These are phyloP conservation scores for Molanna angustata DNA, from an alignment of 2,888 invertebrate species.

Conservation along the genomic window DNA sequence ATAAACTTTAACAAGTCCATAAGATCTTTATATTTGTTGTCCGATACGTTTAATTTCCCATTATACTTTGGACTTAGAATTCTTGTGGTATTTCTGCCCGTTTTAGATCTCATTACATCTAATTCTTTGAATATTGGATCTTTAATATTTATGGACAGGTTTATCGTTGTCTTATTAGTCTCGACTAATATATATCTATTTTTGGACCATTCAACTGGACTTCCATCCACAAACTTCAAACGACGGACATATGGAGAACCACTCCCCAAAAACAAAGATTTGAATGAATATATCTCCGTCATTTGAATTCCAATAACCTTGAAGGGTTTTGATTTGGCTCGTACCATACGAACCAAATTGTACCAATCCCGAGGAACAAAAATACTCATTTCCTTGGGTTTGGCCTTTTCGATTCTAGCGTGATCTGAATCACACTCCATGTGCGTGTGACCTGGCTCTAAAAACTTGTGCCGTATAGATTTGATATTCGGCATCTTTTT, in stretches of 20 bases:
- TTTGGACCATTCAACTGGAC: neutral
- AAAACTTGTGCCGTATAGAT: conserved; percentile 4
- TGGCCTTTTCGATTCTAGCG: conserved; percentile 7
- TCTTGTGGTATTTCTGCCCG: neutral
- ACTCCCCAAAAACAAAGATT: neutral
- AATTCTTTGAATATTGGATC: neutral
- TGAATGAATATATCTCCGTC: conserved; percentile 2
- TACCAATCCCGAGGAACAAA: conserved; percentile 9
- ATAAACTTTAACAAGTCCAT: neutral
- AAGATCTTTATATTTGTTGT: conserved; percentile 4
- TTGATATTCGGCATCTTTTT: neutral
- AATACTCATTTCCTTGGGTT: conserved; percentile 8
- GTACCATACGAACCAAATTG: conserved; percentile 5
- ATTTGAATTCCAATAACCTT: conserved; percentile 1
- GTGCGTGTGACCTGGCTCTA: conserved; percentile 6
- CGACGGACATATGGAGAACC: conserved; percentile 1
- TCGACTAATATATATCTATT: neutral
- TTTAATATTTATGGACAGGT: neutral
- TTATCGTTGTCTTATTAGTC: neutral
- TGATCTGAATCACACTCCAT: conserved; percentile 10
- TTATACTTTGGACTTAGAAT: conserved; percentile 3
- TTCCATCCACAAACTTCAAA: conserved; percentile 5
- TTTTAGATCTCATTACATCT: neutral
- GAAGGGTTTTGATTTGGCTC: neutral
- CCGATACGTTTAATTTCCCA: neutral